phyloP scores from a whole-genome alignment of 2,888 invertebrate species.

The Ophioninae sp. region DNA sequence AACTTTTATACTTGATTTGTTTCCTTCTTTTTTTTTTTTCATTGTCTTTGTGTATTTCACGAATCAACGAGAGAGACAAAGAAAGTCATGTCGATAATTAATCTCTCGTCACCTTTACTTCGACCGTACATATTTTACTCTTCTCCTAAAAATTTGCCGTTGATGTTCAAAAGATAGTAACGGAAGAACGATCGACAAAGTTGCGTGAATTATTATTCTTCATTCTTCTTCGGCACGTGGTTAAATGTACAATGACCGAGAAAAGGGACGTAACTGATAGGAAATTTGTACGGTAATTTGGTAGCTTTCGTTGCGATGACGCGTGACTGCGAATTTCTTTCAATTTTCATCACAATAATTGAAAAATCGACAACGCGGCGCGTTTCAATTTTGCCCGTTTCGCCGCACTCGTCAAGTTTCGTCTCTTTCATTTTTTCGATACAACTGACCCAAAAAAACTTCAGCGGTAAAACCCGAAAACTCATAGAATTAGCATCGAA shows the following conservation, averaged over 20 bases:
- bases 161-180: background rate
- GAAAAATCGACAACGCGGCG: too few relatives aligned
- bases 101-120: constrained; percentile 23
- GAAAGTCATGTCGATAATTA: constrained; percentile 33
- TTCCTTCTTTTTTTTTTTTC: constrained; percentile 44
- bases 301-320: background rate
- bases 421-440: background rate
- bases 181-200: background rate
- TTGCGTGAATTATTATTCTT: background rate
- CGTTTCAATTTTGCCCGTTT: background rate
- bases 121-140: constrained; percentile 30
- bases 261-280: background rate
- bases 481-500: background rate
- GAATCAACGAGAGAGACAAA: constrained; percentile 34
- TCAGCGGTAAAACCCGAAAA: background rate
- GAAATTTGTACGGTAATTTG: background rate
- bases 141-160: constrained; percentile 47
- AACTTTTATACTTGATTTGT: constrained; percentile 75
- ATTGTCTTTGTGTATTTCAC: constrained; percentile 65
- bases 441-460: background rate
- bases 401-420: background rate
- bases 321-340: background rate
- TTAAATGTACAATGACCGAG: background rate
- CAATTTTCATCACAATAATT: too few relatives aligned
- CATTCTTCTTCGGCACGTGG: background rate